phyloP scores from a whole-genome alignment of 2,113 vertebrate genomes.

The Siphamia tubifer region DNA sequence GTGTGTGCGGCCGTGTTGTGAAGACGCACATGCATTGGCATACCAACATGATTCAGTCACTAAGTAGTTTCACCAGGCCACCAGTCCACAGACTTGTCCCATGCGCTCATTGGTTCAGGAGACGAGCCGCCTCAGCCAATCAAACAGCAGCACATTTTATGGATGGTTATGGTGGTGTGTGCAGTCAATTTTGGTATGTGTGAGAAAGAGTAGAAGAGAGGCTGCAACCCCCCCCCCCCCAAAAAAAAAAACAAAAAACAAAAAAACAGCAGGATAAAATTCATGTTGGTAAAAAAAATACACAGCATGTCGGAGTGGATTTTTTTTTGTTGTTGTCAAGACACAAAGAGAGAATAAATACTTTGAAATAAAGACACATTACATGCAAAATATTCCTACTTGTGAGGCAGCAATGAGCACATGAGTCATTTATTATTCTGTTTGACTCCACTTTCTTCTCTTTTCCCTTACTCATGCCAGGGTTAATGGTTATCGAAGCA shows the following conservation, averaged over 20 bases:
- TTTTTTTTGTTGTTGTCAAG: background rate
- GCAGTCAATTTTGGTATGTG: slow-evolving; percentile 2
- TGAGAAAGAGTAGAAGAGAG: background rate
- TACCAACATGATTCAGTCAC: slow-evolving; percentile 50
- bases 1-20: background rate
- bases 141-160: slow-evolving; percentile 27
- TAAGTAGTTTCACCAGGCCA: slow-evolving; percentile 53
- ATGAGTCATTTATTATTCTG: background rate
- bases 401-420: background rate
- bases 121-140: slow-evolving; percentile 39
- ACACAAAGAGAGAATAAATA: background rate
- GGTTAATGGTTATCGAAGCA: background rate
- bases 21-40: slow-evolving; percentile 18
- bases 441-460: background rate
- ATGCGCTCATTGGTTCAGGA: slow-evolving; percentile 33
- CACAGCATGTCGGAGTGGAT: background rate
- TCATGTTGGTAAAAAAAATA: background rate
- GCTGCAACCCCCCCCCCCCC: too few relatives aligned
- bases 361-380: background rate
- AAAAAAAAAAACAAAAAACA: too few relatives aligned
- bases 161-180: slow-evolving; percentile 10
- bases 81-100: slow-evolving; percentile 28
- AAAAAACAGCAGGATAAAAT: background rate
- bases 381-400: slow-evolving; percentile 1
- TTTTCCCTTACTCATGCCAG: background rate